Evolutionary conservation across 2,113 vertebrate species (phyloP).

Genomic region (Alces alces): DNA sequence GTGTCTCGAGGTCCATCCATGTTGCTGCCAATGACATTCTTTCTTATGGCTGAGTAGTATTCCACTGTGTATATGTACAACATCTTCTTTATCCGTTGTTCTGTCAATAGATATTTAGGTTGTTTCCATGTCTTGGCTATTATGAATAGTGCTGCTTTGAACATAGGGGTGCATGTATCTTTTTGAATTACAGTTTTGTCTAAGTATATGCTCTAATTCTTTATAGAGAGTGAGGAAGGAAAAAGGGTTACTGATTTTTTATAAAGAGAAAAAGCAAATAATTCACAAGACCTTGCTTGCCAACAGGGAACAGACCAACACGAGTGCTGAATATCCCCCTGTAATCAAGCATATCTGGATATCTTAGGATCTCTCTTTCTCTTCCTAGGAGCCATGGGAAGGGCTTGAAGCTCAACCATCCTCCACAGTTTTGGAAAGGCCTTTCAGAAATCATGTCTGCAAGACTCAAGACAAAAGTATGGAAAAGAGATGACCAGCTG

Average conservation of each 20-base stretch:
- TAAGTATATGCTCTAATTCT: not conserved
- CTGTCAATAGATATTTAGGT: not conserved
- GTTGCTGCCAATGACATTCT: not conserved
- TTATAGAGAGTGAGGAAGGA: not conserved
- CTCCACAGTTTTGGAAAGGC: not conserved
- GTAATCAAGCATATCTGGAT: not conserved
- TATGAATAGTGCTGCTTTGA: not conserved
- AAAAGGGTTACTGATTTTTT: not conserved
- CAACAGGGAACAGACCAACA: not conserved
- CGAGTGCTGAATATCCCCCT: not conserved
- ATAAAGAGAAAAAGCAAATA: not conserved
- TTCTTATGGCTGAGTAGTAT: not conserved
- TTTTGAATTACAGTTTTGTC: not conserved
- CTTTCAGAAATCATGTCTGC: not conserved
- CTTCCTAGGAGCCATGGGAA: not conserved
- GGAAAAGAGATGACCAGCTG: not conserved
- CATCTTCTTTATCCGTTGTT: not conserved
- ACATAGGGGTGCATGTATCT: not conserved
- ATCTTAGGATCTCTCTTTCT: not conserved
- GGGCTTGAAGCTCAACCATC: not conserved
- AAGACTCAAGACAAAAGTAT: not conserved
- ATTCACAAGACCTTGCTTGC: not conserved
- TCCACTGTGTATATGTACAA: not conserved
- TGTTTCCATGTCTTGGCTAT: not conserved
- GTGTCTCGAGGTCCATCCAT: not conserved